These are phyloP conservation scores for Anolis apletophallus DNA, from an alignment of 2,797 vertebrate species.

Conservation along the genomic window DNA sequence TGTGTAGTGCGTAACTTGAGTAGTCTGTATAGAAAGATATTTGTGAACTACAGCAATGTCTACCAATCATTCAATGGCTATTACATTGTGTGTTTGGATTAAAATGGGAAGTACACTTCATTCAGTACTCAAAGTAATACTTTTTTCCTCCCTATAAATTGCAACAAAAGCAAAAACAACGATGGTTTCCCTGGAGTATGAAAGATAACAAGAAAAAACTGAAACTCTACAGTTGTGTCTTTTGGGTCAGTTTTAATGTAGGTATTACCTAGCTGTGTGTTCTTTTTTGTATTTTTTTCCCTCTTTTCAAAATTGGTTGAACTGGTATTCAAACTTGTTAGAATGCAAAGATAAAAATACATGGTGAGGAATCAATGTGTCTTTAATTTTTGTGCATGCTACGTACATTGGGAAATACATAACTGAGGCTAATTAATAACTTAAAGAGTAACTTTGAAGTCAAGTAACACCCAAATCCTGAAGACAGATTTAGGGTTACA, in stretches of 20 bases:
- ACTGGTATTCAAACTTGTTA: background rate
- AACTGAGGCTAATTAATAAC: background rate
- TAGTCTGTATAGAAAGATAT: background rate
- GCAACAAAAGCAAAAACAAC: background rate
- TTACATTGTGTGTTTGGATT: background rate
- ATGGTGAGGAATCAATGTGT: background rate
- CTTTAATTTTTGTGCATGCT: background rate
- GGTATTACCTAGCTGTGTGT: background rate
- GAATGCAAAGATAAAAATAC: background rate
- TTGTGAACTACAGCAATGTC: background rate
- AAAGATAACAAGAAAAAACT: background rate
- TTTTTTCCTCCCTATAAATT: background rate
- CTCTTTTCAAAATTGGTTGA: background rate
- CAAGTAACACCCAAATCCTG: too few species aligned
- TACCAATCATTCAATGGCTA: background rate
- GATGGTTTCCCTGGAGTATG: background rate
- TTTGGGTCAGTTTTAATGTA: background rate
- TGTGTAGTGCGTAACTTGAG: background rate
- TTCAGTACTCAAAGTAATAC: background rate
- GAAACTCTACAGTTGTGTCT: background rate
- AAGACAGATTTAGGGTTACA: too few species aligned
- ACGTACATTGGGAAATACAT: constrained; percentile 2
- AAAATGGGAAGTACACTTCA: background rate
- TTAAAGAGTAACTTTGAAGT: background rate
- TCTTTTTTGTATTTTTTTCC: background rate